Base-by-base conservation (phyloP, 2,888 invertebrate species). In the Podabrus alpinus region DNA sequence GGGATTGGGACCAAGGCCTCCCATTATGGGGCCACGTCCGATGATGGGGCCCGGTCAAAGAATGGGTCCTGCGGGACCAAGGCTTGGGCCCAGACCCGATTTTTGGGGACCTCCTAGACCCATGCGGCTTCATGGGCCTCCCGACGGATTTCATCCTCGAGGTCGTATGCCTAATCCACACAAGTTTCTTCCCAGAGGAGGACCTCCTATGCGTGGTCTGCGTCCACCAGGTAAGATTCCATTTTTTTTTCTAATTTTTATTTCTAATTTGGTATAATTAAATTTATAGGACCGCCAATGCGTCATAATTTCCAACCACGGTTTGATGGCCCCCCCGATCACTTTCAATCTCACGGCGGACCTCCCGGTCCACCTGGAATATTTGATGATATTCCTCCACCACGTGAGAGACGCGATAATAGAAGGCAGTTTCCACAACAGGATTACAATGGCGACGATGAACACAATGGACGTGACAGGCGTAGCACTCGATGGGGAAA, bases 251-350 rank as follows among this genome's bases (percentile, higher is more conserved):
- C 11, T 29, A 29, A 29, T 29, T 29, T 13, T n/a, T 0, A 45
- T 45, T 24, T 7, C 11, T 29, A 29, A 29, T 29, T 29, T 13
- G 29, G 4, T 13, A 3, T 29, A 13, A 29, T 29, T 62, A 15
- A 5, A n/a, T n/a, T 16, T 71, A 61, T 78, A 84, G 84, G 83
- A 61, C 80, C 81, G 1, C 82, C 82, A 15, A 88, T 88, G 3
- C 84, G 89, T 4, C 89, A 89, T 80, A 89, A 88, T 82, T 89
- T 88, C 68, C 77, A 79, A 45, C 83, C 83, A n/a, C 80, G 83
- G 66, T 84, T 83, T 77, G 75, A 88, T 86, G 87, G 81, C 1
- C 88, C 88, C 1, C 80, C 80, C 9, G 80, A 79, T 0, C 86
- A 87, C 0, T 88, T 87, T 78, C 87, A 86, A 86, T 75, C 88